These are phyloP conservation scores for Drosophila subsilvestris DNA, from an alignment of 2,888 invertebrate genomes.

Conservation along the genomic window DNA sequence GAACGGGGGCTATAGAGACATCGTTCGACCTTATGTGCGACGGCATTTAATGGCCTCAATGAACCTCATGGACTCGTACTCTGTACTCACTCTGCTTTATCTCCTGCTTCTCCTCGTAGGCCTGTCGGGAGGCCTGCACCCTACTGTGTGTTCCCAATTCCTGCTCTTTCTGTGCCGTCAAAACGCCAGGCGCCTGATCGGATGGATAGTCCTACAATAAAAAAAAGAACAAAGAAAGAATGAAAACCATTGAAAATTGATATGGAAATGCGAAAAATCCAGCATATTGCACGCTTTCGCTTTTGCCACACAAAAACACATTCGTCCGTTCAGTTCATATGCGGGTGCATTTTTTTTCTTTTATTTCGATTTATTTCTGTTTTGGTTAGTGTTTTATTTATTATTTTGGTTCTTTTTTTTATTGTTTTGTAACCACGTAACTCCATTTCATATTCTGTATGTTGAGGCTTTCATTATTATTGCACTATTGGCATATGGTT, in stretches of 20 bases:
- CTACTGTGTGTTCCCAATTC: conserved; percentile 74
- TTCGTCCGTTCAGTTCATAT: conserved; percentile 10
- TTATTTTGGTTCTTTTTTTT: conserved; percentile 10
- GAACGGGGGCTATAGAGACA: conserved; percentile 1
- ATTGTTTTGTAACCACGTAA: conserved; percentile 15
- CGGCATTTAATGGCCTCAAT: conserved; percentile 56
- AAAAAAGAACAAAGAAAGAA: background rate
- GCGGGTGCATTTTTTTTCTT: conserved; percentile 2
- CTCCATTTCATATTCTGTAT: conserved; percentile 19
- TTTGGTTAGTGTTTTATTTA: conserved; percentile 7
- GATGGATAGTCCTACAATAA: conserved; percentile 68
- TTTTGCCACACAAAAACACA: background rate
- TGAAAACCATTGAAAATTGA: conserved; percentile 12
- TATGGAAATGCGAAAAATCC: conserved; percentile 4
- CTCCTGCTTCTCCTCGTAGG: conserved; percentile 37
- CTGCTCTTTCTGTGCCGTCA: conserved; percentile 77
- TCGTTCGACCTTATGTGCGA: conserved; percentile 1
- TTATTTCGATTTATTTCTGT: conserved; percentile 12
- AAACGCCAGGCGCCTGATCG: conserved; percentile 67
- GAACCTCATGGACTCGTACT: conserved; percentile 11
- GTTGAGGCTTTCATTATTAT: conserved; percentile 58
- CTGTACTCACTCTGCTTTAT: conserved; percentile 45
- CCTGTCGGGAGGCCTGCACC: conserved; percentile 55
- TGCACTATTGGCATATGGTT: conserved; percentile 53
- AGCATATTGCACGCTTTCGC: background rate